Conservation (phyloP, 2,888 invertebrate species). For the Cerastoderma edule region DNA sequence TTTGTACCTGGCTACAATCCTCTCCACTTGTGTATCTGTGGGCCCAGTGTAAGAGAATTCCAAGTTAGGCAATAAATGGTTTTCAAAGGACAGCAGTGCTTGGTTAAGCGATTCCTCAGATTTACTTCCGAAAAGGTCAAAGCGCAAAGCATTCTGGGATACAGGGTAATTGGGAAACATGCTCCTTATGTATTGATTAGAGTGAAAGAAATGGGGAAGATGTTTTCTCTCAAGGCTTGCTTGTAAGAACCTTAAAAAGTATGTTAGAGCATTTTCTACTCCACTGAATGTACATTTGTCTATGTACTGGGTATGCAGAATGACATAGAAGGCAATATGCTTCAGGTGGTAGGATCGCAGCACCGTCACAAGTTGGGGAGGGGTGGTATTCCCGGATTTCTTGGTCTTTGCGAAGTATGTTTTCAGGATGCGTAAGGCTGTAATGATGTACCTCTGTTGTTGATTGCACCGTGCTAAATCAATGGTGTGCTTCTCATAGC, state of each 20-base stretch:
- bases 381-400: constrained; percentile 4
- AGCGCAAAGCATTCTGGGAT: not conserved
- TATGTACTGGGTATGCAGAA: constrained; percentile 25
- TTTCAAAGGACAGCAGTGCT: constrained; percentile 28
- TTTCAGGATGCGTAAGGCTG: constrained; percentile 60
- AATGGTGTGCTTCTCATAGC: constrained; percentile 60
- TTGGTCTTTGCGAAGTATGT: constrained; percentile 43
- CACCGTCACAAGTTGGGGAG: constrained; percentile 32
- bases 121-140: constrained; percentile 35
- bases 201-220: constrained; percentile 50
- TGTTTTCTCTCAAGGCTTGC: constrained; percentile 12
- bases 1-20: not conserved
- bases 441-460: constrained; percentile 52
- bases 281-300: constrained; percentile 18
- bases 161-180: constrained; percentile 32
- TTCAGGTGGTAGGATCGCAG: constrained; percentile 46
- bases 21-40: not conserved
- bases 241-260: constrained; percentile 25
- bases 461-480: constrained; percentile 45
- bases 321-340: constrained; percentile 39
- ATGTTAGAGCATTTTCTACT: constrained; percentile 23
- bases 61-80: constrained; percentile 32
- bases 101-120: constrained; percentile 36
- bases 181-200: constrained; percentile 27
- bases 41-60: not conserved